A percentile compares a stretch with the other conserved stretches of the same genome.
These are phyloP conservation scores for Micrasema minimum DNA, from an alignment of 1,140 invertebrate genomes.

Conservation along the genomic window DNA sequence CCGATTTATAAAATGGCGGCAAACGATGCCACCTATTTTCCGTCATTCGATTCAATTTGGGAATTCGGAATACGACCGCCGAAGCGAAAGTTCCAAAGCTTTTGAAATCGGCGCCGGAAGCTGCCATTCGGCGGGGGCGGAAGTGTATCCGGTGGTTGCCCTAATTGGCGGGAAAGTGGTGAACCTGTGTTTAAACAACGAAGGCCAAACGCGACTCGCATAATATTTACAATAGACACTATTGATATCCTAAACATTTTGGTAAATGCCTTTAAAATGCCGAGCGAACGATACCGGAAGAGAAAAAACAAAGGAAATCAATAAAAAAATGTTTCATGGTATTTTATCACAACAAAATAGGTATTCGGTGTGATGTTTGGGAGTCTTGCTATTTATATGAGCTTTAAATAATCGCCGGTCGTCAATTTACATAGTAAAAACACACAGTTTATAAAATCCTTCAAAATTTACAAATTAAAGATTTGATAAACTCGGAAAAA, in stretches of 20 bases:
- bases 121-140: conserved; percentile 47
- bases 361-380: too few species aligned
- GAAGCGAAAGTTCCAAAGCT: conserved; percentile 43
- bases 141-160: conserved; percentile 49
- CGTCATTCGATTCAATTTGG: conserved; percentile 44
- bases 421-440: too few species aligned
- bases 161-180: conserved; percentile 52
- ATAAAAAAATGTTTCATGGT: too few species aligned
- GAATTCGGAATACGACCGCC: conserved; percentile 36
- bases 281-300: neutral
- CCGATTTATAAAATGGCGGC: conserved; percentile 13
- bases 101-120: conserved; percentile 50
- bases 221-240: neutral
- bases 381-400: too few species aligned
- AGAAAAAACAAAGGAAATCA: neutral
- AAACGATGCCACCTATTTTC: conserved; percentile 34
- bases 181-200: conserved; percentile 48
- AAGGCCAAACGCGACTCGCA: conserved; percentile 21
- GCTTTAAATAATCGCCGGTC: too few species aligned
- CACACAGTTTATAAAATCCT: too few species aligned
- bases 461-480: too few species aligned
- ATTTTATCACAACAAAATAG: too few species aligned
- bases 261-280: too few species aligned
- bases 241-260: too few species aligned
- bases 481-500: too few species aligned